Base-by-base conservation (phyloP, 1,140 invertebrate genomes). In the Drosophila prosaltans region DNA sequence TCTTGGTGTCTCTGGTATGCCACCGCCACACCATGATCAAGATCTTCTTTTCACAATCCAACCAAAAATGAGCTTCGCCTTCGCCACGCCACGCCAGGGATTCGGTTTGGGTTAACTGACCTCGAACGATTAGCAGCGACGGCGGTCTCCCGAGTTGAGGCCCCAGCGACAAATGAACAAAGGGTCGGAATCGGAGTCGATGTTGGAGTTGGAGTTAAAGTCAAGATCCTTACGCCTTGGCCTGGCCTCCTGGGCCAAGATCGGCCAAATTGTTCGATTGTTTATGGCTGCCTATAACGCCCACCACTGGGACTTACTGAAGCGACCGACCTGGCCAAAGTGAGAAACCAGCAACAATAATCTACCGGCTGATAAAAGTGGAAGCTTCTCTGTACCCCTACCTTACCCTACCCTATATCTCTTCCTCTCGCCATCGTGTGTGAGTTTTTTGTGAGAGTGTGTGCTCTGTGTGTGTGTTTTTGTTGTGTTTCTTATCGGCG, bases 261-360 rank as follows among this genome's bases (percentile, higher is more conserved):
- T 59, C 65, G 66, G 80, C 81, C 84, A 89, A 90, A 90, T 90
- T 90, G 80, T 90, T 81, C 86, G 86, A 90, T 90, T 90, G 86
- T 90, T 90, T 90, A 90, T 90, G 71, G 82, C 82, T 75, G 84
- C 71, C 79, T 74, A 81, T 82, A 88, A 90, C 82, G 86, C 86
- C 86, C 88, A 90, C 86, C 74, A 71, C 69, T 60, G 73, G 51
- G 63, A 66, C 43, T 57, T 40, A 32, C 63, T 57, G n/a, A 41
- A 65, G 36, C 61, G 24, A 39, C 41, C 69, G 65, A 36, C 62
- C 45, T 30, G n/a, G 70, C 45, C 69, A 67, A 86, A 90, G 86
- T 86, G 82, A 90, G 82, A 90, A 90, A 90, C 82, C 86, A 85
- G 83, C 82, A 90, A 91, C 86, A 90, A 82, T 86, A 90, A 90